phyloP scores from a whole-genome alignment of 1,140 invertebrate genomes.

The Leptinotarsa undecemlineata region DNA sequence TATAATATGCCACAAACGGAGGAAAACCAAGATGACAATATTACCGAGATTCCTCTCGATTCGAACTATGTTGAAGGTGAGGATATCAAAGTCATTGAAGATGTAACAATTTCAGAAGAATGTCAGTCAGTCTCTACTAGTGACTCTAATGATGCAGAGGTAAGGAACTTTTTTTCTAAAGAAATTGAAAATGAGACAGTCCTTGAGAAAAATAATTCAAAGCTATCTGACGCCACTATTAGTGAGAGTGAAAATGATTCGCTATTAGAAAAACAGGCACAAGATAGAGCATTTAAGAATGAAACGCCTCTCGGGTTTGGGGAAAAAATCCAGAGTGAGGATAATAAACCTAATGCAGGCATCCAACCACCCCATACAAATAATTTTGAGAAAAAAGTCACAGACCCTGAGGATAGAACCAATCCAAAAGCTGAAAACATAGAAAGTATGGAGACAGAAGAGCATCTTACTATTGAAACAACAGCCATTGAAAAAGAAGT shows the following conservation, averaged over 20 bases:
- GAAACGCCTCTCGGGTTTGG: no score
- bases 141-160: conserved; percentile 22
- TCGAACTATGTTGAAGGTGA: neutral
- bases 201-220: neutral
- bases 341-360: no score
- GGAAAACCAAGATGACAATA: no score
- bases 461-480: neutral
- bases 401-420: neutral
- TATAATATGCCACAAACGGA: no score
- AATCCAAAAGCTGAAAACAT: neutral
- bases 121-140: conserved; percentile 13
- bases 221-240: neutral
- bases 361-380: no score
- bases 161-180: conserved; percentile 4
- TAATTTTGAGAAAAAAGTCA: neutral
- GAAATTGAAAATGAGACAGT: conserved; percentile 12
- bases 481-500: conserved; percentile 10
- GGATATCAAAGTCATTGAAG: neutral
- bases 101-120: conserved; percentile 10
- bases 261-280: conserved; percentile 2
- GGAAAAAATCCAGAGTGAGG: neutral
- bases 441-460: neutral
- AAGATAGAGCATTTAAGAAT: no score
- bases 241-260: neutral
- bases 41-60: no score